Conservation (phyloP, 2,888 invertebrate species). For the Pristionchus mayeri region DNA sequence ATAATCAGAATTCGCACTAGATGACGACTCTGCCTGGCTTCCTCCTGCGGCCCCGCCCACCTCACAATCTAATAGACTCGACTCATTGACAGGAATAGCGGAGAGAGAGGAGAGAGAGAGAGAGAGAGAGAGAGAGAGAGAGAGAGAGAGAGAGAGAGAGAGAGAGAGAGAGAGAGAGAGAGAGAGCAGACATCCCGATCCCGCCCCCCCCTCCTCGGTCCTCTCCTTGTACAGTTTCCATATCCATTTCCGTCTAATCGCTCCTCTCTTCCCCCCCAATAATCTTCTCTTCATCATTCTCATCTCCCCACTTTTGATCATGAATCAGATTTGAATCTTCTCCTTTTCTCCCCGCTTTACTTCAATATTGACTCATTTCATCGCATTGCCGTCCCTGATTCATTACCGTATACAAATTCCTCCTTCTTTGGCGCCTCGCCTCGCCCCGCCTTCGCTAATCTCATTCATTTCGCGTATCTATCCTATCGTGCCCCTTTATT, state of each 20-base stretch:
- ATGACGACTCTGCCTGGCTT: neutral
- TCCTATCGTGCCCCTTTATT: neutral
- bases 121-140: too few relatives aligned
- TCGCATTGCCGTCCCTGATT: slow-evolving; percentile 2
- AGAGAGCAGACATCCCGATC: neutral
- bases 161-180: too few relatives aligned
- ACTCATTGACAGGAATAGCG: slow-evolving; percentile 31
- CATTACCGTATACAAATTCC: slow-evolving; percentile 22
- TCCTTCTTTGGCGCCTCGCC: neutral
- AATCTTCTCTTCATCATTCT: slow-evolving; percentile 22
- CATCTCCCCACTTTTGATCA: slow-evolving; percentile 6
- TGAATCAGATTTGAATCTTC: slow-evolving; percentile 36
- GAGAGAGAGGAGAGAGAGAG: too few relatives aligned
- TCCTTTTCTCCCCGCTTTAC: neutral
- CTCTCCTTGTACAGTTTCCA: slow-evolving; percentile 11
- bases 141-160: too few relatives aligned
- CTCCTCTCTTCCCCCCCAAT: neutral
- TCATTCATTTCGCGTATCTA: neutral
- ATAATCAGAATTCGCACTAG: neutral
- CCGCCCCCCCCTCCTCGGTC: neutral
- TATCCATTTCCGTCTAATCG: slow-evolving; percentile 11
- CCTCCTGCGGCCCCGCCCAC: slow-evolving; percentile 22
- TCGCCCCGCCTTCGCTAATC: slow-evolving; percentile 13
- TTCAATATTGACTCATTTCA: slow-evolving; percentile 35
- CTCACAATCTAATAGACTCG: slow-evolving; percentile 22